phyloP scores from a whole-genome alignment of 2,113 vertebrate genomes.

The Labeo catla region DNA sequence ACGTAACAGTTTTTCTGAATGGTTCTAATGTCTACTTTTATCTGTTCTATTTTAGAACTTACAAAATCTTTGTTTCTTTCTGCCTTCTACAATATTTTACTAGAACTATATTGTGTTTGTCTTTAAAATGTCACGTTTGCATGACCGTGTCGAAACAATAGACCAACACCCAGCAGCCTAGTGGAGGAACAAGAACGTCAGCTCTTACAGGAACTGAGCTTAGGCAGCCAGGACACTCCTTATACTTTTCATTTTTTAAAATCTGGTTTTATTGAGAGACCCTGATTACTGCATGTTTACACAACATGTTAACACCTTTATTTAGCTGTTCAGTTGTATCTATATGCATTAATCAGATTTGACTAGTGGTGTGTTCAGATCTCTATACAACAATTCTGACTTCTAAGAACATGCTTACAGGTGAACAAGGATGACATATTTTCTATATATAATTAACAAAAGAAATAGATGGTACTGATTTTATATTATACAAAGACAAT shows the following conservation, averaged over 20 bases:
- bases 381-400: neutral
- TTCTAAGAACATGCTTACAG: neutral
- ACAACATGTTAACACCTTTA: neutral
- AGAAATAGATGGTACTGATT: too few species aligned
- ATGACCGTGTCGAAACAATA: conserved; percentile 20
- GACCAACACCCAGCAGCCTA: conserved; percentile 40
- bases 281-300: neutral
- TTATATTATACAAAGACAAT: neutral
- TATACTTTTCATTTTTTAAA: neutral
- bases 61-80: neutral
- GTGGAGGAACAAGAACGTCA: conserved; percentile 24
- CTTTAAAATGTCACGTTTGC: neutral
- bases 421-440: too few species aligned
- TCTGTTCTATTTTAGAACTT: neutral
- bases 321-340: neutral
- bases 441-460: too few species aligned
- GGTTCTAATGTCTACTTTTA: neutral
- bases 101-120: neutral
- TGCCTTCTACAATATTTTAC: neutral
- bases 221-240: neutral
- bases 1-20: neutral
- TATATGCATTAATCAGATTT: neutral
- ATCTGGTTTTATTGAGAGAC: neutral
- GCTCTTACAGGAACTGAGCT: conserved; percentile 23
- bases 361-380: neutral